Evolutionary conservation across 1,140 invertebrate genomes (phyloP), one percentile per base, ranked within the genome.

Genomic region (Conopomorpha cramerella): DNA sequence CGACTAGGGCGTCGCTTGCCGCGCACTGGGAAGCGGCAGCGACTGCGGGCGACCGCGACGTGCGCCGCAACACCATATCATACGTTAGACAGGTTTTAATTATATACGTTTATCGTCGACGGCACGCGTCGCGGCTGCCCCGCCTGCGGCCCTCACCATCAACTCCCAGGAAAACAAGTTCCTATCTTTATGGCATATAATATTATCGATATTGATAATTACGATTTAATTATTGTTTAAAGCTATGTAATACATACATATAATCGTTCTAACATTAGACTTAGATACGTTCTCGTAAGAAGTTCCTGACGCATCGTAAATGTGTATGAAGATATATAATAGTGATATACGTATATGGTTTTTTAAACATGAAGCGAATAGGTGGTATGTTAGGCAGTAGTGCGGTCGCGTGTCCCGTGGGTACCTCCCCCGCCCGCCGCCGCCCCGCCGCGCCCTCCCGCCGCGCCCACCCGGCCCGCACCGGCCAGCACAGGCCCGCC

Each of bases 81-180:
- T 77, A 70, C 67, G 67, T 71, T 71, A 74, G 70, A 70, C 66
- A 68, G 62, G 66, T 71, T 66, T 23, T 73, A 70, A 71, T 68
- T 68, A 71, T 68, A 65, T 71, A 67, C 66, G 64, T 70, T 63
- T 68, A 68, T 58, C 64, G 66, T 65, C 55, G 56, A 59, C 54
- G 55, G 46, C 38, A 41, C 49, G 70, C 64, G 68, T 53, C 59
- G 64, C 62, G 50, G 55, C 55, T 50, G 63, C 46, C 49, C 56
- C 55, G 41, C 36, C 42, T 32, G 42, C 39, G 52, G 41, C 46
- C 53, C 51, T 56, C 60, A 77, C 55, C 74, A 77, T 73, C 74
- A 55, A 68, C 66, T 76, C 80, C 80, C 81, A 82, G 82, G 79
- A 81, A 83, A 83, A 79, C 82, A 83, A 83, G 82, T 83, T 83